phyloP scores from a whole-genome alignment of 64 coral and sea anemone genomes.

The Porites lutea region DNA sequence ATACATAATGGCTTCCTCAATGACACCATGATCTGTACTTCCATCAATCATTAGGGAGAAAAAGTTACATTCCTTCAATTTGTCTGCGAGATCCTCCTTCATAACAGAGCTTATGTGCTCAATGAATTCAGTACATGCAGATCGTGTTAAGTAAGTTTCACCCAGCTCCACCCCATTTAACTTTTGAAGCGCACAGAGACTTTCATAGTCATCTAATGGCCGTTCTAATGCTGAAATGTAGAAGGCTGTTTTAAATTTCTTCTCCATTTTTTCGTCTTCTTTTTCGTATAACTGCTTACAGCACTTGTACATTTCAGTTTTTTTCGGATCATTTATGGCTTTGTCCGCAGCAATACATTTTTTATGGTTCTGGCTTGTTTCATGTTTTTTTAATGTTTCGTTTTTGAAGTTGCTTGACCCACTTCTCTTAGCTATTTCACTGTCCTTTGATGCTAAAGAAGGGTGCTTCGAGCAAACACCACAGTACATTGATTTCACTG shows the following conservation, averaged over 20 bases:
- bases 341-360: slow-evolving; percentile 45
- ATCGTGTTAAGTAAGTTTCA: slow-evolving; percentile 28
- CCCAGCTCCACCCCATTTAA: slow-evolving; percentile 55
- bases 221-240: slow-evolving; percentile 43
- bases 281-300: not conserved
- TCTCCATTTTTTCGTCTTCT: slow-evolving; percentile 8
- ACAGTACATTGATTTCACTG: not conserved
- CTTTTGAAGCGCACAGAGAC: slow-evolving; percentile 43
- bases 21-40: slow-evolving; percentile 42
- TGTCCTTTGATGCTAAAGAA: slow-evolving; percentile 17
- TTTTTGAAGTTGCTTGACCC: slow-evolving; percentile 41
- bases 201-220: slow-evolving; percentile 55
- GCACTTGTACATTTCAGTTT: slow-evolving; percentile 12
- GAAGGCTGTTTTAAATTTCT: slow-evolving; percentile 56
- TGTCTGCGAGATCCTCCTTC: slow-evolving; percentile 7
- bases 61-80: not conserved
- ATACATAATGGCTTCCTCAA: slow-evolving; percentile 40
- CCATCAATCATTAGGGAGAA: slow-evolving; percentile 27
- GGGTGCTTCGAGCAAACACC: not conserved
- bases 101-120: slow-evolving; percentile 3
- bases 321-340: not conserved
- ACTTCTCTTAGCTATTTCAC: slow-evolving; percentile 41
- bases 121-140: slow-evolving; percentile 44
- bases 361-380: not conserved
- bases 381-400: slow-evolving; percentile 41